Base-by-base conservation (phyloP, 2,797 vertebrate species). In the Pangasius djambal region DNA sequence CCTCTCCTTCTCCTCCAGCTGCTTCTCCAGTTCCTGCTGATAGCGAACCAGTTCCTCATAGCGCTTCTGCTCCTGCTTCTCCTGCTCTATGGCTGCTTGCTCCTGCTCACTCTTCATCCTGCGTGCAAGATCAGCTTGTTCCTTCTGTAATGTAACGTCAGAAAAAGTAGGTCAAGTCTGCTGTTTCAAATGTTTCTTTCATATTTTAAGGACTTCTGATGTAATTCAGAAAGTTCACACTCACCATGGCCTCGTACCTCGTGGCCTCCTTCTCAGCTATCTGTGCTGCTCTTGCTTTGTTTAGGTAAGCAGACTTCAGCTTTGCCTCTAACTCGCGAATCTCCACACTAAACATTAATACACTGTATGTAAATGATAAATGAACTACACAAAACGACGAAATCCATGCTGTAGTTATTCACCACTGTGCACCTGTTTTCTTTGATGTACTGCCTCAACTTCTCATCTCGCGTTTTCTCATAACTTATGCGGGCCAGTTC, bases 321-420 rank as follows among this genome's bases (percentile, higher is more conserved):
- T 98, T 98, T 65, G 93, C 93, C 93, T 98, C 97, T 93, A 99
- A 83, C 86, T 99, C 98, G 88, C 96, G 95, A 90, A 99, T 96
- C 93, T 99, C 98, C 89, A 94, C 7, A 91, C 98, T 99, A 85
- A 85, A 92, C 61, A 59, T 6, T 0, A 85, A 69, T 18, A 85
- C 8, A 85, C 1, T 22, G n/a, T 20, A 67, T 0, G 50, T 28
- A 61, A 79, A 44, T 50, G 7, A 10, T 7, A 82, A 87, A 83
- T 4, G 50, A 61, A 65, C 25, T 40, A 44, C 3, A 67, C 16
- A 18, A 44, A 55, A 79, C 9, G 0, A 63, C 22, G 28, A n/a
- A 63, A 20, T 55, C 8, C 57, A 10, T 50, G 5, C 13, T 34
- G 18, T 31, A 34, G 16, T 50, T 77, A 78, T 31, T 50, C 16